These are phyloP conservation scores for Haliclystus octoradiatus DNA, from an alignment of 30 jellyfish, hydroid and myxozoan species.

Conservation along the genomic window DNA sequence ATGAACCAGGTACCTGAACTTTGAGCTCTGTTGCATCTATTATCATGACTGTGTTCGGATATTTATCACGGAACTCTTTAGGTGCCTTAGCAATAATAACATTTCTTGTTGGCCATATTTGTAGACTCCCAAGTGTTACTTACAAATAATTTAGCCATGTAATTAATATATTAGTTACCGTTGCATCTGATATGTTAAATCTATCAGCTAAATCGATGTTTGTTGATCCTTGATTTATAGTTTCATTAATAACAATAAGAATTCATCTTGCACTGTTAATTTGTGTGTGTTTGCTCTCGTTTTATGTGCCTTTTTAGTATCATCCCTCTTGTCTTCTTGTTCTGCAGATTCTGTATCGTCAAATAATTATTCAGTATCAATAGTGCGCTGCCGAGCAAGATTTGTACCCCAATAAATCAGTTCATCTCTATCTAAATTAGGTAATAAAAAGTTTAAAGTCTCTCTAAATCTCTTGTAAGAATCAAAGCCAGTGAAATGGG, in stretches of 20 bases:
- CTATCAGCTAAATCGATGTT: neutral
- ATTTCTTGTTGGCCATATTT: neutral
- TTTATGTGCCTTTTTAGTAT: too few relatives aligned
- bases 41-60: neutral
- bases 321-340: too few relatives aligned
- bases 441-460: too few relatives aligned
- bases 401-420: too few relatives aligned
- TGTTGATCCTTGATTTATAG: neutral
- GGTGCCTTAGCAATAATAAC: neutral
- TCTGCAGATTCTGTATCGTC: too few relatives aligned
- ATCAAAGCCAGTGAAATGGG: too few relatives aligned
- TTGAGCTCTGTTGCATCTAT: neutral
- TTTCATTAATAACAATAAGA: neutral
- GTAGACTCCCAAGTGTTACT: neutral
- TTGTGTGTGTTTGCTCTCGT: too few relatives aligned
- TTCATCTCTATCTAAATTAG: too few relatives aligned
- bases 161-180: neutral
- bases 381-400: too few relatives aligned
- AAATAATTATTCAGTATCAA: too few relatives aligned
- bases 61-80: too few relatives aligned
- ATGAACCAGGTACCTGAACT: neutral
- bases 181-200: neutral
- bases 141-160: neutral
- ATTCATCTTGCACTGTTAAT: neutral
- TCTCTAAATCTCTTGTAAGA: too few relatives aligned